A percentile compares a stretch with the other conserved stretches of the same genome.
These are phyloP conservation scores for Alloscopus bannaensis DNA, from an alignment of 2,888 invertebrate genomes.

Conservation along the genomic window DNA sequence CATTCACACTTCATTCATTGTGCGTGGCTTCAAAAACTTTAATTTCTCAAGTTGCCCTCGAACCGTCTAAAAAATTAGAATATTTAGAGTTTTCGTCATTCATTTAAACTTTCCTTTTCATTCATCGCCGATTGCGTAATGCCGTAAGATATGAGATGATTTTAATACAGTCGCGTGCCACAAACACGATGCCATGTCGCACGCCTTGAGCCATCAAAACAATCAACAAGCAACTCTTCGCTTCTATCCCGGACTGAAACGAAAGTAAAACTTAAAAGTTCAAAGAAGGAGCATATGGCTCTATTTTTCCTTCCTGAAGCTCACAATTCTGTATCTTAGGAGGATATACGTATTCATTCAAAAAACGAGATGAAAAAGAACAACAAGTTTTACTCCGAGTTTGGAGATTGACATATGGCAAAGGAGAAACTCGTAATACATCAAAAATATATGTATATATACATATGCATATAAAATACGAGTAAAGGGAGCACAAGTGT, in stretches of 20 bases:
- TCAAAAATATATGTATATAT: slow-evolving; percentile 13
- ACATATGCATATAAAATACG: slow-evolving; percentile 25
- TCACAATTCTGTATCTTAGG: too few relatives aligned
- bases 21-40: too few relatives aligned
- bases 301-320: too few relatives aligned
- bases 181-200: slow-evolving; percentile 51
- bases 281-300: background rate
- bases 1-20: too few relatives aligned
- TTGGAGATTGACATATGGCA: slow-evolving; percentile 60
- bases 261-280: slow-evolving; percentile 10
- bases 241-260: background rate
- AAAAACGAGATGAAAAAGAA: too few relatives aligned
- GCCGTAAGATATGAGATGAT: background rate
- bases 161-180: slow-evolving; percentile 49
- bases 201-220: slow-evolving; percentile 51
- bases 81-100: too few relatives aligned
- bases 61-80: too few relatives aligned
- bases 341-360: too few relatives aligned
- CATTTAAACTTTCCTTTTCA: too few relatives aligned
- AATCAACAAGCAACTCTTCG: slow-evolving; percentile 19
- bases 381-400: too few relatives aligned
- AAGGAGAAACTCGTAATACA: slow-evolving; percentile 16
- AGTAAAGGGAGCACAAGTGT: slow-evolving; percentile 40
- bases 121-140: too few relatives aligned
- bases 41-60: too few relatives aligned